phyloP scores from a whole-genome alignment of 2,888 invertebrate species.

The Loripinus fragilis region DNA sequence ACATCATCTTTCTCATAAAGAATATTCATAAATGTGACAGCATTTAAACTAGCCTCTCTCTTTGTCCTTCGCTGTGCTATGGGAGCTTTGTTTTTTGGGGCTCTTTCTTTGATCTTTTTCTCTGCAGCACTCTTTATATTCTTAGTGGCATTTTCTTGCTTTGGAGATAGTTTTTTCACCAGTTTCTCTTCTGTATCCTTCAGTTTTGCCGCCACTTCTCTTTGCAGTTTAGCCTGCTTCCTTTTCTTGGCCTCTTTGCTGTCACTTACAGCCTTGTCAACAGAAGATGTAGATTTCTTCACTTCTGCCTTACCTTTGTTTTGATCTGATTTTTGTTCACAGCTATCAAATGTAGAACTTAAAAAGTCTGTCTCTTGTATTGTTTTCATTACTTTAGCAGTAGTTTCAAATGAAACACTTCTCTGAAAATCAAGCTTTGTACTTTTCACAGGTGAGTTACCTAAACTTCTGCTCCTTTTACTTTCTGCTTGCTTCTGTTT shows the following conservation, averaged over 20 bases:
- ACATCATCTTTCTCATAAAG: slow-evolving; percentile 67
- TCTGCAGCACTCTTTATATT: not conserved
- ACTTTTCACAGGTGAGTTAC: slow-evolving; percentile 36
- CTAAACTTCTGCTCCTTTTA: slow-evolving; percentile 25
- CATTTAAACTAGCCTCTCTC: slow-evolving; percentile 78
- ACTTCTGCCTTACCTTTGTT: not conserved
- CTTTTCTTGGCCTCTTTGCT: not conserved
- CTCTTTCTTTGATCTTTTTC: slow-evolving; percentile 33
- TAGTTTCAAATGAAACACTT: slow-evolving; percentile 12
- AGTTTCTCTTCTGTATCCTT: not conserved
- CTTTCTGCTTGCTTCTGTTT: slow-evolving; percentile 6
- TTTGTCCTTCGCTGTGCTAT: slow-evolving; percentile 61
- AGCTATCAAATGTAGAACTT: not conserved
- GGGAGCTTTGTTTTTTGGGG: slow-evolving; percentile 22
- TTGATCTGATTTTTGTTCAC: not conserved
- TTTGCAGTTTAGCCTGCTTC: not conserved
- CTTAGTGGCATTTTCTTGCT: not conserved
- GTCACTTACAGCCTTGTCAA: slow-evolving; percentile 20
- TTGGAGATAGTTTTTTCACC: not conserved
- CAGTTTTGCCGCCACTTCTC: not conserved
- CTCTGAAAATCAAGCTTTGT: slow-evolving; percentile 28
- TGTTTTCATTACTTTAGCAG: slow-evolving; percentile 37
- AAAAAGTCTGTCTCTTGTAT: not conserved
- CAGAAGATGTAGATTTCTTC: not conserved
- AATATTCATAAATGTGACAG: slow-evolving; percentile 74